Percentiles rank a stretch among this genome's conserved stretches.
Conservation (phyloP, 2,888 invertebrate genomes). For the Plebejus melissa region DNA sequence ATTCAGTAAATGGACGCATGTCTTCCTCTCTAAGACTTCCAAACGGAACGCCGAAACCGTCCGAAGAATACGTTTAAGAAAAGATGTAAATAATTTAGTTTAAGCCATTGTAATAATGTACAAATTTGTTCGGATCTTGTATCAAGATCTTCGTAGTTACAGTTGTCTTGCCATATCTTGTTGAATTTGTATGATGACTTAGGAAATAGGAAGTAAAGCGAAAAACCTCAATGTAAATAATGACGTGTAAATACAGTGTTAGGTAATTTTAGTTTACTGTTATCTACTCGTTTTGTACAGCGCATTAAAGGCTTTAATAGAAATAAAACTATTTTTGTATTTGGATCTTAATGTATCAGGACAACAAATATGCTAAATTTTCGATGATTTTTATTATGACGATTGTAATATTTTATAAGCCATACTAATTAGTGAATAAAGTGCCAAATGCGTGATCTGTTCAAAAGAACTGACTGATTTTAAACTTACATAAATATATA, state of each 20-base stretch:
- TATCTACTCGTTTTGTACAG: constrained; percentile 35
- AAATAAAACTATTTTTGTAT: constrained; percentile 31
- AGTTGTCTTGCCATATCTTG: constrained; percentile 73
- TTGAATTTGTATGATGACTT: constrained; percentile 43
- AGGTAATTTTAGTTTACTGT: constrained; percentile 32
- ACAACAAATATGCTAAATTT: constrained; percentile 8
- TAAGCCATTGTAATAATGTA: constrained; percentile 52
- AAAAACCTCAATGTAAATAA: constrained; percentile 49
- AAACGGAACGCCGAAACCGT: constrained; percentile 89
- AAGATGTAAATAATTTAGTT: constrained; percentile 41
- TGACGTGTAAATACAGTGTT: constrained; percentile 38
- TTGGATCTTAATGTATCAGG: constrained; percentile 16
- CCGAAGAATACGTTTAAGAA: constrained; percentile 91
- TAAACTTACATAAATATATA: constrained; percentile 51
- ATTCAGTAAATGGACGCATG: constrained; percentile 86
- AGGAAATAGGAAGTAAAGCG: constrained; percentile 36
- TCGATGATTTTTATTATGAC: not conserved
- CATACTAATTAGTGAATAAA: constrained; percentile 73
- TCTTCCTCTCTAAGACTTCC: constrained; percentile 87
- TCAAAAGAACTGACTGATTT: constrained; percentile 73
- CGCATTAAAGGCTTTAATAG: constrained; percentile 33
- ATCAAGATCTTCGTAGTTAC: constrained; percentile 68
- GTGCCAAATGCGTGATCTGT: constrained; percentile 76
- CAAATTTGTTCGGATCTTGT: constrained; percentile 70
- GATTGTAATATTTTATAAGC: constrained; percentile 43